These are phyloP conservation scores for Cephus pygmeus DNA, from an alignment of 2,888 invertebrate species.

Conservation along the genomic window DNA sequence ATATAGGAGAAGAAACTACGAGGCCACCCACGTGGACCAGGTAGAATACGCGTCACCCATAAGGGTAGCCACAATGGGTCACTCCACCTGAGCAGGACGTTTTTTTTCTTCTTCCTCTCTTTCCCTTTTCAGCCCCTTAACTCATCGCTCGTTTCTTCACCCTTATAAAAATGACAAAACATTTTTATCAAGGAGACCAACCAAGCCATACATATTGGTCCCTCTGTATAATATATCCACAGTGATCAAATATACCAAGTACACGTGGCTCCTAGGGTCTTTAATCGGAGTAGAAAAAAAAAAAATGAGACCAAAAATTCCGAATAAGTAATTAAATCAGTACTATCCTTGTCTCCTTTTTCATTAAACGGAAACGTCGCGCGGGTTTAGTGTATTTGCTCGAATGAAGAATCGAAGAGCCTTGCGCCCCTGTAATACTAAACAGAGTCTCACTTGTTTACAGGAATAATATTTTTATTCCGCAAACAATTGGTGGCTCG, in stretches of 20 bases:
- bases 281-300: no score
- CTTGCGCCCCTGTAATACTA: conserved; percentile 38
- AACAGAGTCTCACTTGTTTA: conserved; percentile 55
- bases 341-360: no score
- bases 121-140: conserved; percentile 11
- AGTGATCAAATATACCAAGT: no score
- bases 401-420: conserved; percentile 38
- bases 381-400: conserved; percentile 31
- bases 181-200: conserved; percentile 35
- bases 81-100: conserved; percentile 5
- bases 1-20: conserved; percentile 46
- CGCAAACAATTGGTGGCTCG: conserved; percentile 64
- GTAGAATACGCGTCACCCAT: conserved; percentile 31
- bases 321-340: no score
- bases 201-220: no score
- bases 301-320: no score
- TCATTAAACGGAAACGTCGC: no score
- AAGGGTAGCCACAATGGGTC: conserved; percentile 12
- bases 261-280: no score
- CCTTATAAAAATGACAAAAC: conserved; percentile 53
- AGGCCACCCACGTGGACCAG: conserved; percentile 57
- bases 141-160: conserved; percentile 19
- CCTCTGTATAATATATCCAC: no score
- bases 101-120: conserved; percentile 8
- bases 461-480: conserved; percentile 65